Evolutionary conservation across 2,797 vertebrate genomes (phyloP).

Genomic region (Aplochiton taeniatus): DNA sequence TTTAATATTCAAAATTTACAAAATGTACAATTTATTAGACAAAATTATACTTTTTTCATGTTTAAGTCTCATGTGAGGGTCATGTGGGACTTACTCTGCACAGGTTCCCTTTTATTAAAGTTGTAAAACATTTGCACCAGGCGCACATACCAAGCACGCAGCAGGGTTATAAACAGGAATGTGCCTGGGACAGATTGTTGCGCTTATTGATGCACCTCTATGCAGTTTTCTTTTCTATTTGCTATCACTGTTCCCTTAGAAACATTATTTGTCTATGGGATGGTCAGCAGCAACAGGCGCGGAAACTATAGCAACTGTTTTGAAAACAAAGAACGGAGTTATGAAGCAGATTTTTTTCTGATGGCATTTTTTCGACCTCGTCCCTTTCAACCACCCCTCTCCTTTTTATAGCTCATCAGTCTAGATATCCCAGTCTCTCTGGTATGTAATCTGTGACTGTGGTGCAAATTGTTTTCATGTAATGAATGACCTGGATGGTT

Average conservation of each 20-base stretch:
- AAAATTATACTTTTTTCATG: background rate
- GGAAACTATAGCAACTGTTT: background rate
- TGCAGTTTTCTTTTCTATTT: conserved; percentile 36
- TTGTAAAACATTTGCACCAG: conserved; percentile 19
- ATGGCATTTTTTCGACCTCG: conserved; percentile 36
- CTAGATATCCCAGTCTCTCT: background rate
- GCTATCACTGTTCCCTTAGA: conserved; percentile 43
- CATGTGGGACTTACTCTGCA: background rate
- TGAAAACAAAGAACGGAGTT: conserved; percentile 47
- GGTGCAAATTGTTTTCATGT: too few species aligned
- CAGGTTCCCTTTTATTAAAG: conserved; percentile 30
- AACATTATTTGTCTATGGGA: conserved; percentile 44
- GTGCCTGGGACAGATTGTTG: conserved; percentile 28
- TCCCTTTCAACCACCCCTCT: background rate
- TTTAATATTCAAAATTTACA: too few species aligned
- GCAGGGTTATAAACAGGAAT: conserved; percentile 27
- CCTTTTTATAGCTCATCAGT: background rate
- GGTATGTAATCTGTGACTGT: background rate
- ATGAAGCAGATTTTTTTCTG: conserved; percentile 26
- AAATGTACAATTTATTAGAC: background rate
- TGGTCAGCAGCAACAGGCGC: conserved; percentile 31
- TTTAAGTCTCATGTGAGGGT: background rate
- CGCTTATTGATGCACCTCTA: conserved; percentile 37
- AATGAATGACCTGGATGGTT: background rate
- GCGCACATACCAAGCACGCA: conserved; percentile 11